Evolutionary conservation across 2,888 invertebrate species (phyloP).

Genomic region (Alloscopus bannaensis): DNA sequence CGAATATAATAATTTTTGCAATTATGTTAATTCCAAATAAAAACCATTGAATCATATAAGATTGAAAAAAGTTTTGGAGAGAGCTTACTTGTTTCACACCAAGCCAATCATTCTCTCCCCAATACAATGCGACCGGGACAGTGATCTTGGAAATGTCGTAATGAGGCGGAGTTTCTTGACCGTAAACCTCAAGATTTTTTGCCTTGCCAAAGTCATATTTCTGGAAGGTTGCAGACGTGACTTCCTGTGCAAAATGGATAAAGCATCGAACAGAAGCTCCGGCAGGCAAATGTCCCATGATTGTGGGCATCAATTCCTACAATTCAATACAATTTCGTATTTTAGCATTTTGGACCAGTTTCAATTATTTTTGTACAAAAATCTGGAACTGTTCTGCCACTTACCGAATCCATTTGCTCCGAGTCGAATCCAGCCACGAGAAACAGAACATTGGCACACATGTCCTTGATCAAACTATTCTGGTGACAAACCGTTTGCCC

Average conservation of each 20-base stretch:
- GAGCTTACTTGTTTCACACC: too few relatives aligned
- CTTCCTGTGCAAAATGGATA: conserved; percentile 83
- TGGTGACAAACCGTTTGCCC: conserved; percentile 72
- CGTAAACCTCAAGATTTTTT: conserved; percentile 57
- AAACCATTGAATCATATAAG: too few relatives aligned
- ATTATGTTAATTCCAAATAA: too few relatives aligned
- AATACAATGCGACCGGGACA: conserved; percentile 81
- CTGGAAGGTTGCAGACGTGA: conserved; percentile 74
- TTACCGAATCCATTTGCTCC: conserved; percentile 74
- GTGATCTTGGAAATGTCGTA: conserved; percentile 58
- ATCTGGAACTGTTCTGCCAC: too few relatives aligned
- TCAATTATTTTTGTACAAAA: background rate
- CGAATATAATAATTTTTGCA: background rate
- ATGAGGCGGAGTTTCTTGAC: conserved; percentile 34
- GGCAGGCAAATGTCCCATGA: conserved; percentile 83
- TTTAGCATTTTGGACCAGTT: too few relatives aligned
- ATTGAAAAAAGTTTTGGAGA: background rate
- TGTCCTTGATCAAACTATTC: conserved; percentile 72
- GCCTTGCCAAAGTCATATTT: conserved; percentile 74
- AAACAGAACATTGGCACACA: conserved; percentile 75
- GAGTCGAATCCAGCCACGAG: conserved; percentile 75
- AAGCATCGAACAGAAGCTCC: conserved; percentile 85
- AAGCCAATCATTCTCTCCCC: conserved; percentile 83
- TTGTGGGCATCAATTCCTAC: conserved; percentile 81
- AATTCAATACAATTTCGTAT: background rate